Base-by-base conservation (phyloP, 1,140 invertebrate genomes). In the Ostrea edulis region DNA sequence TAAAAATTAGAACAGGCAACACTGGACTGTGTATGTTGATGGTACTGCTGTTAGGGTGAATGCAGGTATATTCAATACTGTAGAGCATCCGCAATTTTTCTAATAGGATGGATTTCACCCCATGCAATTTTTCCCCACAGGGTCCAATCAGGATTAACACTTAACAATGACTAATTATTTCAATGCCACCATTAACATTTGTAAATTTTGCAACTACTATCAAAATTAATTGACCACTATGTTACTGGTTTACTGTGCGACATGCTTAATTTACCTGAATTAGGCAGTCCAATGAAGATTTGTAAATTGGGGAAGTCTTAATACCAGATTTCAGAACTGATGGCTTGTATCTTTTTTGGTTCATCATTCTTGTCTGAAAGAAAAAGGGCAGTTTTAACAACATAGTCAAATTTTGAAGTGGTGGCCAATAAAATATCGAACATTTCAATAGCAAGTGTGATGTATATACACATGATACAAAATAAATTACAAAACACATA, bases 291-390 rank as follows among this genome's bases (percentile, higher is more conserved):
- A 93, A 1, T 14, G 94, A 93, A 22, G 93, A 93, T 58, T 90
- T 92, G 85, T 95, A 95, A 35, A 95, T 92, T 9, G 84, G 14
- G 20, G 25, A 17, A 17, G 88, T 89, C 5, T 91, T 90, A 11
- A 85, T 62, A 25, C 87, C 55, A 22, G 85, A 84, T 9, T 90
- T 88, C 51, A 91, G 90, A 0, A 89, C 68, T 22, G 87, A 55
- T 20, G 90, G 71, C 86, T 93, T 94, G 52, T 95, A 86, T 68
- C 91, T 94, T 83, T 93, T 94, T 90, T 96, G 96, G 89, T 95
- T 98, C 98, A 99, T 99, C 90, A 95, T 94, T 88, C 98, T 96
- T 22, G 98, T 99, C 98, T 98, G 95, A 85, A 88, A 88, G 52
- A 53, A 68, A 88, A 88, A 85, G 8, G 51, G 51, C 20, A 81